Evolutionary conservation across 2,113 vertebrate genomes (phyloP).

Genomic region (Indri indri): DNA sequence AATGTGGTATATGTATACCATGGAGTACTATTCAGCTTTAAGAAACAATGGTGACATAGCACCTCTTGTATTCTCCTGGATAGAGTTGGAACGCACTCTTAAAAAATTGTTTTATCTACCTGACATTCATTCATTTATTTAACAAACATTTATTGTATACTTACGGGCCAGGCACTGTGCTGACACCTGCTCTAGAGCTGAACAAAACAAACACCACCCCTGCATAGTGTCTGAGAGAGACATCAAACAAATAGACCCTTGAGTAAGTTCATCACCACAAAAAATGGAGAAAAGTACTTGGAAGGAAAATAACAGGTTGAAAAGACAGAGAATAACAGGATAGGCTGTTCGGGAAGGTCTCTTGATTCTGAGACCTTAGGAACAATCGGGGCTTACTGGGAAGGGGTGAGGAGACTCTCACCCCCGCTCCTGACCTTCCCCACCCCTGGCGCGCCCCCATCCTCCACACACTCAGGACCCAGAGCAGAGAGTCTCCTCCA

Average conservation of each 20-base stretch:
- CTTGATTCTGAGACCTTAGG: background rate
- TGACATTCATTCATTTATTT: background rate
- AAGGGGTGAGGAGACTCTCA: background rate
- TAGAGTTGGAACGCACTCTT: too few relatives aligned
- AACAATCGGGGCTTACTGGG: background rate
- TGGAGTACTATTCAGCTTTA: too few relatives aligned
- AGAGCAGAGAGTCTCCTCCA: background rate
- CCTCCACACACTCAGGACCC: background rate
- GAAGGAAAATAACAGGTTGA: background rate
- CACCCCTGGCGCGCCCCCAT: background rate
- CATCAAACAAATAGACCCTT: background rate
- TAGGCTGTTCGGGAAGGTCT: background rate
- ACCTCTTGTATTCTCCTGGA: too few relatives aligned
- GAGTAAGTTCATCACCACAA: background rate
- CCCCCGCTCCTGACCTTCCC: background rate
- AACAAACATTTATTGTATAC: background rate
- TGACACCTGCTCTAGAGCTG: background rate
- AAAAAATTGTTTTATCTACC: too few relatives aligned
- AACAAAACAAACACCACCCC: background rate
- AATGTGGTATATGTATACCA: too few relatives aligned
- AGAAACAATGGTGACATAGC: too few relatives aligned
- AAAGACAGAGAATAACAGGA: background rate
- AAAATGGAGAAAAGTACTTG: slow-evolving; percentile 10
- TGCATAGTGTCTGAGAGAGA: background rate
- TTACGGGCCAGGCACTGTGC: background rate